phyloP scores from a whole-genome alignment of 1,140 invertebrate species.

The Cylas formicarius region DNA sequence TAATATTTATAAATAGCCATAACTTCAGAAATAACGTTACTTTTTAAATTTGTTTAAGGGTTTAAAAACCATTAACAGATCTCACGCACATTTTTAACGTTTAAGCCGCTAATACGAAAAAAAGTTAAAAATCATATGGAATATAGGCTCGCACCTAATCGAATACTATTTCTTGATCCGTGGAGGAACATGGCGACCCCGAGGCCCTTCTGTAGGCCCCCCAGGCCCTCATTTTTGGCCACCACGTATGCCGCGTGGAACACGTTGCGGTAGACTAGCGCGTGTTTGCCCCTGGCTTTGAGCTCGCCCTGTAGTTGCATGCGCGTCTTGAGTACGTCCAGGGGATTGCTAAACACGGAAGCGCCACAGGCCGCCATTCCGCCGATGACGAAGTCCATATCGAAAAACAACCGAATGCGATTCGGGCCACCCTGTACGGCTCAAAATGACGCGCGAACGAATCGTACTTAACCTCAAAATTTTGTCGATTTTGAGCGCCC shows the following conservation, averaged over 20 bases:
- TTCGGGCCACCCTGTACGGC: too few species aligned
- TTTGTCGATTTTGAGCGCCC: too few species aligned
- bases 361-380: conserved; percentile 35
- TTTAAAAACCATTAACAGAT: too few species aligned
- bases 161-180: conserved; percentile 29
- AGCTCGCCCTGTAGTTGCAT: conserved; percentile 87
- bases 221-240: conserved; percentile 49
- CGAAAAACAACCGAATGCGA: too few species aligned
- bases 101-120: too few species aligned
- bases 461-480: too few species aligned
- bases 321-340: conserved; percentile 83
- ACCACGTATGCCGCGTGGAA: conserved; percentile 46
- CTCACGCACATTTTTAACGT: too few species aligned
- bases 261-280: conserved; percentile 41
- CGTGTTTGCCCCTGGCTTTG: conserved; percentile 54
- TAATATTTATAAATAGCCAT: too few species aligned
- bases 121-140: too few species aligned
- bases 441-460: too few species aligned
- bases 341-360: conserved; percentile 52
- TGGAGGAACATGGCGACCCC: conserved; percentile 56
- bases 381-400: conserved; percentile 39
- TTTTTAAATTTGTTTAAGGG: too few species aligned
- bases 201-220: conserved; percentile 81
- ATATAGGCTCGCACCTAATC: conserved; percentile 40
- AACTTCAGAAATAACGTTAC: too few species aligned